phyloP scores from a whole-genome alignment of 2,888 invertebrate genomes.

The Aphodius sticticus region DNA sequence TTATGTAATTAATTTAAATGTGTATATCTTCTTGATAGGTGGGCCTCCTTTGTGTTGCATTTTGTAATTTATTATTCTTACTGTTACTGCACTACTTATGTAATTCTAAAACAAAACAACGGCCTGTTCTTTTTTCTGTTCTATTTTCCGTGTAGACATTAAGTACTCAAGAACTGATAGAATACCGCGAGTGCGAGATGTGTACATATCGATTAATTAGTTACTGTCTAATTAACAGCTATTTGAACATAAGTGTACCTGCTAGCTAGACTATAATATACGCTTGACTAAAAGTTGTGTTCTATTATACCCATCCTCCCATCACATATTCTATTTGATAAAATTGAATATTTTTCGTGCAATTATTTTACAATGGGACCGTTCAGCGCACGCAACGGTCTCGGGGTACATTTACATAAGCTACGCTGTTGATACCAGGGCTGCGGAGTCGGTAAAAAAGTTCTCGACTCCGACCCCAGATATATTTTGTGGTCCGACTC shows the following conservation, averaged over 20 bases:
- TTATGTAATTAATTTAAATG: constrained; percentile 16
- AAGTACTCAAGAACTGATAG: constrained; percentile 18
- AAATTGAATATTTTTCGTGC: no score
- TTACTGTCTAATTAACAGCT: constrained; percentile 33
- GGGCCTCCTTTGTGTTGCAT: constrained; percentile 20
- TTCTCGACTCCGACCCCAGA: no score
- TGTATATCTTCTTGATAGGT: not conserved
- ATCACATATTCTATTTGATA: not conserved
- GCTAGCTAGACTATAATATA: constrained; percentile 57
- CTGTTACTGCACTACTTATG: constrained; percentile 8
- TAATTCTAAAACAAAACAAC: not conserved
- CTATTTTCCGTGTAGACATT: not conserved
- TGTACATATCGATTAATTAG: constrained; percentile 36
- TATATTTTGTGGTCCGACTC: no score
- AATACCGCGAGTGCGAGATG: constrained; percentile 28
- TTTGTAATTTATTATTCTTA: constrained; percentile 25
- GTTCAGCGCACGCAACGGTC: no score
- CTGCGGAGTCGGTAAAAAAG: no score
- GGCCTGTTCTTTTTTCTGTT: constrained; percentile 14
- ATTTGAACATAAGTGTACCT: constrained; percentile 58
- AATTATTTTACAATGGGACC: no score
- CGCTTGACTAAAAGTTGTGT: constrained; percentile 50
- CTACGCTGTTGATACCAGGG: no score
- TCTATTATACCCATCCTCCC: constrained; percentile 18
- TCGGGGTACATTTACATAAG: no score